These are phyloP conservation scores for Cromileptes altivelis DNA, from an alignment of 2,113 vertebrate genomes.

Conservation along the genomic window DNA sequence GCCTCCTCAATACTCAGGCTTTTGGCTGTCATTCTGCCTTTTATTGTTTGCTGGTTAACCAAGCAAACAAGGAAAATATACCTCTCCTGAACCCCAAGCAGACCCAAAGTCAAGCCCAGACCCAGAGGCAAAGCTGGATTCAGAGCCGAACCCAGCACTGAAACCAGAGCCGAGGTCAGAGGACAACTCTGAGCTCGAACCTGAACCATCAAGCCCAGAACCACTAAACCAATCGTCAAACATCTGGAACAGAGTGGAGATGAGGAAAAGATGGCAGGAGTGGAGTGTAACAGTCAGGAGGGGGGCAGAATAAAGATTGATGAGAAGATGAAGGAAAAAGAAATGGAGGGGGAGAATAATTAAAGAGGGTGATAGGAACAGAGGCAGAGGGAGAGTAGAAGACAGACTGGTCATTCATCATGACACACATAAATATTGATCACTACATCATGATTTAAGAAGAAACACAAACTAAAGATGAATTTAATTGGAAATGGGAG, in stretches of 20 bases:
- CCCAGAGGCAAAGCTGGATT: slow-evolving; percentile 63
- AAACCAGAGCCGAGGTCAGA: slow-evolving; percentile 48
- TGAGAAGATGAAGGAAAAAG: background rate
- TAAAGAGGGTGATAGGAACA: background rate
- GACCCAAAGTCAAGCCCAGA: slow-evolving; percentile 74
- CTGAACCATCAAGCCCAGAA: slow-evolving; percentile 75
- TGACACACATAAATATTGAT: slow-evolving; percentile 31
- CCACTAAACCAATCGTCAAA: slow-evolving; percentile 82
- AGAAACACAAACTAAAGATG: background rate
- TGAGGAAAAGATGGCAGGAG: slow-evolving; percentile 17
- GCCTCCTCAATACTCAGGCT: slow-evolving; percentile 47
- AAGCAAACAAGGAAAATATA: slow-evolving; percentile 69
- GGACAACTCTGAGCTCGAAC: slow-evolving; percentile 62
- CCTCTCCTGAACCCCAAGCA: slow-evolving; percentile 76
- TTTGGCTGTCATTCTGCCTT: slow-evolving; percentile 69
- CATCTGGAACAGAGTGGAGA: slow-evolving; percentile 74
- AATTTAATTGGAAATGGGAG: background rate
- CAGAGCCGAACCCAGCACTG: slow-evolving; percentile 62
- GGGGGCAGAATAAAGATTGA: background rate
- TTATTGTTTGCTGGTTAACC: slow-evolving; percentile 60
- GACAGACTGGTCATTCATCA: slow-evolving; percentile 13
- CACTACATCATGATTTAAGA: background rate
- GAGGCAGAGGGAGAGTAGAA: slow-evolving; percentile 6
- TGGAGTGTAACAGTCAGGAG: background rate
- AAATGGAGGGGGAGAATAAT: background rate